A percentile compares a stretch with the other conserved stretches of the same genome.
These are phyloP conservation scores for Vipera latastei DNA, from an alignment of 2,797 vertebrate genomes.

Conservation along the genomic window DNA sequence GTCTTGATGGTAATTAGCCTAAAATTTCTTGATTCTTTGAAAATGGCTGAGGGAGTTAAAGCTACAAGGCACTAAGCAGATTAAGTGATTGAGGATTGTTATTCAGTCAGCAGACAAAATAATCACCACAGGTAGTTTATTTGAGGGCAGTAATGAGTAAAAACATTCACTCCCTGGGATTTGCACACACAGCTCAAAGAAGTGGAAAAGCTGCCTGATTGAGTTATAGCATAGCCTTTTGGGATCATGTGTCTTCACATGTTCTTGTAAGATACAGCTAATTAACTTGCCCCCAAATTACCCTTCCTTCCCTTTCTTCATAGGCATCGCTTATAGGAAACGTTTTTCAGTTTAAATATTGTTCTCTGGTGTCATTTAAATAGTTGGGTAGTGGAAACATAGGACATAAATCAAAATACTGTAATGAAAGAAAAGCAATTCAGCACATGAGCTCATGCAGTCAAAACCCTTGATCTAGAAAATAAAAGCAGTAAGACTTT, in stretches of 20 bases:
- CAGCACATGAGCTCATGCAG: not conserved
- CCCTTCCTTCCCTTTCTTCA: not conserved
- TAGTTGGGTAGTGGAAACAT: not conserved
- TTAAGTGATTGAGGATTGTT: constrained; percentile 71
- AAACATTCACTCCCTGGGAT: constrained; percentile 52
- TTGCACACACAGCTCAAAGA: constrained; percentile 9
- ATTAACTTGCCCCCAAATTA: not conserved
- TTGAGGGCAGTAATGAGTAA: constrained; percentile 59
- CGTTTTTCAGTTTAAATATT: not conserved
- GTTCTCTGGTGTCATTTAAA: not conserved
- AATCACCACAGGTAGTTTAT: constrained; percentile 75
- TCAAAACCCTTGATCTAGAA: not conserved
- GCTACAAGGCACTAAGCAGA: constrained; percentile 70
- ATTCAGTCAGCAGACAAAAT: constrained; percentile 76
- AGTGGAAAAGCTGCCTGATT: constrained; percentile 5
- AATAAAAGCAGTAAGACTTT: not conserved
- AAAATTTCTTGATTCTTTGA: constrained; percentile 62
- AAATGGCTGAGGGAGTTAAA: constrained; percentile 63
- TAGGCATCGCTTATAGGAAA: not conserved
- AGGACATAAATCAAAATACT: not conserved
- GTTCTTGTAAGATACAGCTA: constrained; percentile 46
- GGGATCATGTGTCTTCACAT: constrained; percentile 35
- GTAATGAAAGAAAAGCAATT: not conserved
- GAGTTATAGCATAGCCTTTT: constrained; percentile 12
- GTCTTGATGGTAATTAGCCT: constrained; percentile 56